phyloP scores from a whole-genome alignment of 2,888 invertebrate species.

The Epiperipatus broadwayi region DNA sequence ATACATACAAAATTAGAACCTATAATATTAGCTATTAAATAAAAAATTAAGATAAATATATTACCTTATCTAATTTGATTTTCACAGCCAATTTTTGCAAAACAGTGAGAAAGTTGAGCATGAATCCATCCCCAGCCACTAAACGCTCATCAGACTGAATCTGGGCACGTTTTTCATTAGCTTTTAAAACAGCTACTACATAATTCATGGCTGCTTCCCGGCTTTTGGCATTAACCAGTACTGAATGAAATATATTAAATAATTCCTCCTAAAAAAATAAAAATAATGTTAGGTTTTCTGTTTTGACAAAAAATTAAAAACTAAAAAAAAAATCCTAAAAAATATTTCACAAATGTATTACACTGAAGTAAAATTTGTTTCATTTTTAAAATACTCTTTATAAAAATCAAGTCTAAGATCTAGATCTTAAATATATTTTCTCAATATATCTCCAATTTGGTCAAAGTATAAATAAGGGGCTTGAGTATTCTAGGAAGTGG shows the following conservation, averaged over 20 bases:
- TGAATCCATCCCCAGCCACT: slow-evolving; percentile 80
- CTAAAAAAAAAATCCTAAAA: no score
- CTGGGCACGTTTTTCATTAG: slow-evolving; percentile 71
- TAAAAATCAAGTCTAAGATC: no score
- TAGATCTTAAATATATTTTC: no score
- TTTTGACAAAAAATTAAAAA: slow-evolving; percentile 6
- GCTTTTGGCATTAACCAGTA: slow-evolving; percentile 59
- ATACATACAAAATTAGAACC: no score
- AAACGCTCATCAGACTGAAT: slow-evolving; percentile 69
- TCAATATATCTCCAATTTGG: no score
- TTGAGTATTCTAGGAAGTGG: no score
- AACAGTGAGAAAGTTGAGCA: slow-evolving; percentile 77
- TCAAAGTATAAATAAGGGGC: no score
- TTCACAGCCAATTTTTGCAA: slow-evolving; percentile 73
- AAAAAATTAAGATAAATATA: neutral
- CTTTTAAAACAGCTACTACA: slow-evolving; percentile 50
- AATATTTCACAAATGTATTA: no score
- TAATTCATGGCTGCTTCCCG: slow-evolving; percentile 59
- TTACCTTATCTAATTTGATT: slow-evolving; percentile 60
- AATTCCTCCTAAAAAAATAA: slow-evolving; percentile 38
- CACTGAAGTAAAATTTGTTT: no score
- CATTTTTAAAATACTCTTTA: no score
- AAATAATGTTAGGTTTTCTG: neutral
- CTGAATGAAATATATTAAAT: slow-evolving; percentile 59
- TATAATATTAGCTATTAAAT: neutral